A percentile compares a stretch with the other conserved stretches of the same genome.
These are phyloP conservation scores for Polydrusus pterygomalis DNA, from an alignment of 2,888 invertebrate species.

Conservation along the genomic window DNA sequence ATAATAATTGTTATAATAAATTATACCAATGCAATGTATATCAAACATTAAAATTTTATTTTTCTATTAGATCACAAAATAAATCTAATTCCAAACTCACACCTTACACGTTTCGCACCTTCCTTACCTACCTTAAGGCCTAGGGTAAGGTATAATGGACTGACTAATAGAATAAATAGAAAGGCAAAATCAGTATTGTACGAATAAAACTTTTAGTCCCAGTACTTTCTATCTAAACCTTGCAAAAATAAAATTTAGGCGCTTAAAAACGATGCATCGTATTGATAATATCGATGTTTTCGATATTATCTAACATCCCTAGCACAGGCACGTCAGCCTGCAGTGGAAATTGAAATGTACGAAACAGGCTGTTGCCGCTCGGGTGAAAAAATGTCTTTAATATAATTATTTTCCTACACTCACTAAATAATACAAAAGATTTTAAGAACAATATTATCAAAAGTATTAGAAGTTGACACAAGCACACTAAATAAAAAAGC, in stretches of 20 bases:
- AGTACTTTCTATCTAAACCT: too few species aligned
- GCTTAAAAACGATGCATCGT: too few species aligned
- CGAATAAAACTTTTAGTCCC: too few species aligned
- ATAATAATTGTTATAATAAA: background rate
- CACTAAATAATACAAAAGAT: background rate
- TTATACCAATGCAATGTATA: background rate
- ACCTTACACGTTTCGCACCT: background rate
- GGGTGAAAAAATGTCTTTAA: too few species aligned
- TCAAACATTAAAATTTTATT: background rate
- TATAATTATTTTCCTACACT: too few species aligned
- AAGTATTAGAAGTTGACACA: background rate
- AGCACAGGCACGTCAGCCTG: too few species aligned
- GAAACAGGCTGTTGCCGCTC: too few species aligned
- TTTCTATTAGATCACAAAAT: background rate
- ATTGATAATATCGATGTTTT: too few species aligned
- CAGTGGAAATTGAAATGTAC: too few species aligned
- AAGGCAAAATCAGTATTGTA: background rate
- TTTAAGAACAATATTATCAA: conserved; percentile 2
- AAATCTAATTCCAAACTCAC: background rate
- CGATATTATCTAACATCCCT: too few species aligned
- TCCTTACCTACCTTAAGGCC: background rate
- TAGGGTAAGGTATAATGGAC: background rate
- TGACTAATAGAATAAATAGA: background rate
- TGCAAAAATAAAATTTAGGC: too few species aligned
- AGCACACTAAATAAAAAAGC: background rate